Evolutionary conservation across 2,888 invertebrate genomes (phyloP).

Genomic region (Salpingus planirostris): DNA sequence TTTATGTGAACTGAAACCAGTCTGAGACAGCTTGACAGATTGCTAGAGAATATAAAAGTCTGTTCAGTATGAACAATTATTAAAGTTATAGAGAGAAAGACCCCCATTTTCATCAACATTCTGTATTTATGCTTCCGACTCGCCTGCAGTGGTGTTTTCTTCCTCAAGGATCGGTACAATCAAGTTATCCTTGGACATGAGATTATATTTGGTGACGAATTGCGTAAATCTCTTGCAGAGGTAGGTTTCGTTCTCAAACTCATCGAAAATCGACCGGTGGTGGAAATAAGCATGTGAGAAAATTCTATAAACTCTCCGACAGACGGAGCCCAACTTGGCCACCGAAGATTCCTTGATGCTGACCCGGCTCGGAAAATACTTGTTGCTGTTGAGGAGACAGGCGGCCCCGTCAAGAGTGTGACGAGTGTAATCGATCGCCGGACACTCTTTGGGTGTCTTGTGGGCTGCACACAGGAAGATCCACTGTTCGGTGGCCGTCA

Average conservation of each 20-base stretch:
- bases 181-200: conserved; percentile 97
- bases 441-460: conserved; percentile 99
- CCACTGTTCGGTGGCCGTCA: conserved; percentile 99
- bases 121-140: conserved; percentile 45
- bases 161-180: conserved; percentile 95
- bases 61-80: too few relatives aligned
- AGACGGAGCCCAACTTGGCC: conserved; percentile 96
- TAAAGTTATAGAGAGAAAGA: too few relatives aligned
- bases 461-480: conserved; percentile 99
- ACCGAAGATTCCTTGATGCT: conserved; percentile 99
- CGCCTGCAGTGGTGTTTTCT: conserved; percentile 51
- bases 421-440: conserved; percentile 97
- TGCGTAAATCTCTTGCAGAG: conserved; percentile 93
- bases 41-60: too few relatives aligned
- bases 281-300: conserved; percentile 99
- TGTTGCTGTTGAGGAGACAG: conserved; percentile 96
- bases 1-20: too few relatives aligned
- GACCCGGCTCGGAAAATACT: conserved; percentile 99
- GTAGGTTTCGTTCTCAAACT: conserved; percentile 94
- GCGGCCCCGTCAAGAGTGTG: conserved; percentile 99
- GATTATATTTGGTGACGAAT: conserved; percentile 96
- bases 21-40: too few relatives aligned
- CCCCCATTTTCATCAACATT: too few relatives aligned
- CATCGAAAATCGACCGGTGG: conserved; percentile 92
- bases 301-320: conserved; percentile 96